phyloP scores from a whole-genome alignment of 37 sponge, comb jelly and placozoan species.

The Hormiphora californensis region DNA sequence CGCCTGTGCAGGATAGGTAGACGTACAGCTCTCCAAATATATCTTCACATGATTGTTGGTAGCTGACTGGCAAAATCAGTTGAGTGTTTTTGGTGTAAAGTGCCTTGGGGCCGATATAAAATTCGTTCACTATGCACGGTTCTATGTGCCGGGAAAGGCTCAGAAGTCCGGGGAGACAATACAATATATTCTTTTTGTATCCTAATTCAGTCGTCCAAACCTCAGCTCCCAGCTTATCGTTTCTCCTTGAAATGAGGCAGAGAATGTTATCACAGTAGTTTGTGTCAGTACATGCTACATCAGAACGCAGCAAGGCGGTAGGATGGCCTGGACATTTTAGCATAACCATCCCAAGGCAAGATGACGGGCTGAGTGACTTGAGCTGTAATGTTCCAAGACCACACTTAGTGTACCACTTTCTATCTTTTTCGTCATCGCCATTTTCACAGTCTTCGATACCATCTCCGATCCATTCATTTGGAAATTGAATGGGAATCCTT shows the following conservation, averaged over 20 bases:
- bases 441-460: background rate
- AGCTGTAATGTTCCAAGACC: background rate
- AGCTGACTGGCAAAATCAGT: background rate
- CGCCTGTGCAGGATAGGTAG: background rate
- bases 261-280: background rate
- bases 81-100: no score
- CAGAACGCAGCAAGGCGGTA: background rate
- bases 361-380: no score
- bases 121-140: background rate
- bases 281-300: background rate
- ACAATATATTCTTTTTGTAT: background rate
- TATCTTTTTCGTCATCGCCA: background rate
- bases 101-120: background rate
- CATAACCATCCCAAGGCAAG: no score
- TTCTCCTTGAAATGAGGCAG: background rate
- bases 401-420: background rate
- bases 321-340: background rate
- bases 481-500: background rate
- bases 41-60: background rate
- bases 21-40: conserved; percentile 16
- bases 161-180: background rate
- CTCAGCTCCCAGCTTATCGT: no score
- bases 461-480: background rate
- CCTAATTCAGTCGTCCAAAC: no score
- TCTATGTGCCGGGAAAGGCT: background rate